phyloP scores from a whole-genome alignment of 2,113 vertebrate genomes.

The Miniopterus natalensis region DNA sequence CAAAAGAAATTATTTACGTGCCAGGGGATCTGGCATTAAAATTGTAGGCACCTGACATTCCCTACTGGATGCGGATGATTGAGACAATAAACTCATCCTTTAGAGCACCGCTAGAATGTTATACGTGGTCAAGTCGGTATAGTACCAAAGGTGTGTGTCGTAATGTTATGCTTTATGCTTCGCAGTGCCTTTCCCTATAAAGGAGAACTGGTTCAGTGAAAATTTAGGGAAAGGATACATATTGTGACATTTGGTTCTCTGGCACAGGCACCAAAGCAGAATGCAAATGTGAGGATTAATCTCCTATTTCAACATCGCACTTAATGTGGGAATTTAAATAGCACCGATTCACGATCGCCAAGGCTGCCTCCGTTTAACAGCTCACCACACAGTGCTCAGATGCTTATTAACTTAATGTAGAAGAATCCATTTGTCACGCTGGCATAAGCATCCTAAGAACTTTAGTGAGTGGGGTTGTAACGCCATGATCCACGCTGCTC shows the following conservation, averaged over 20 bases:
- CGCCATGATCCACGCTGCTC: neutral
- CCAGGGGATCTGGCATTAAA: constrained; percentile 78
- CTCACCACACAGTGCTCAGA: neutral
- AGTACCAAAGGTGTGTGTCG: neutral
- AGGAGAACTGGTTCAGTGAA: constrained; percentile 12
- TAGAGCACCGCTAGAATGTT: constrained; percentile 70
- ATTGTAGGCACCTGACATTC: constrained; percentile 81
- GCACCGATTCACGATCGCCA: neutral
- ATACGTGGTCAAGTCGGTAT: constrained; percentile 38
- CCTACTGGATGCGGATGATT: constrained; percentile 74
- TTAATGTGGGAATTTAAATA: neutral
- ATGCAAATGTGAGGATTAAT: constrained; percentile 59
- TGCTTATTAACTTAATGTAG: constrained; percentile 8
- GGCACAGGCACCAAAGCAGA: constrained; percentile 38
- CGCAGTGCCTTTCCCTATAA: neutral
- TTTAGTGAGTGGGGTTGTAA: neutral
- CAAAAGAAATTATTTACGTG: constrained; percentile 71
- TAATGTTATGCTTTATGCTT: neutral
- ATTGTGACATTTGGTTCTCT: constrained; percentile 68
- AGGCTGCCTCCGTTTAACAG: neutral
- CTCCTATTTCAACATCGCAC: neutral
- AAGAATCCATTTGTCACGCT: constrained; percentile 29
- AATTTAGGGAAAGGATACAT: constrained; percentile 58
- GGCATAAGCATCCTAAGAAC: constrained; percentile 45
- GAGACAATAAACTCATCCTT: constrained; percentile 74